phyloP scores from a whole-genome alignment of 2,888 invertebrate species.

The Anaspis maculata region DNA sequence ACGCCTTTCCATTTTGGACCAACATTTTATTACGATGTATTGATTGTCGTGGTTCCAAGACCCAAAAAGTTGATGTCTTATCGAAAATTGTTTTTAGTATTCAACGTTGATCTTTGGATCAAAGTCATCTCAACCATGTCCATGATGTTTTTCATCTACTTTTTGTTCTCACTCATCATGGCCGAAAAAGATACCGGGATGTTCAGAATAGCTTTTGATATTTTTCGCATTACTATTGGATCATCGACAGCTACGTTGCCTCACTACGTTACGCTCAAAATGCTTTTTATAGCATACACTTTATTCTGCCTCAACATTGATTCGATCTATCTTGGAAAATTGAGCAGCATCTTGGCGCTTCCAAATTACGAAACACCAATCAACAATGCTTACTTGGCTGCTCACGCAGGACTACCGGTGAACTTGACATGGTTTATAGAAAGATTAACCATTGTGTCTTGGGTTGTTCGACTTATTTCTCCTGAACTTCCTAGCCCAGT shows the following conservation, averaged over 20 bases:
- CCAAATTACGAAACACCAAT: conserved; percentile 9
- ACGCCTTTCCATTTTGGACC: conserved; percentile 13
- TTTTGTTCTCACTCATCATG: background rate
- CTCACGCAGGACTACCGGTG: too few species aligned
- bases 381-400: conserved; percentile 4
- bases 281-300: conserved; percentile 13
- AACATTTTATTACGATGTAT: conserved; percentile 14
- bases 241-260: background rate
- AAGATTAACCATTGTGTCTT: background rate
- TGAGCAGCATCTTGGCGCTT: conserved; percentile 18
- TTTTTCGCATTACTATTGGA: background rate
- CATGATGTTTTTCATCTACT: background rate
- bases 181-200: background rate
- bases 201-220: background rate
- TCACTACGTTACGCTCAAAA: conserved; percentile 5
- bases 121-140: background rate
- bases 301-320: conserved; percentile 16
- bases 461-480: background rate
- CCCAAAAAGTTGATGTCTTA: conserved; percentile 10
- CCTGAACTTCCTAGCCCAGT: too few species aligned
- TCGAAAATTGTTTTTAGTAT: conserved; percentile 10
- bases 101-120: background rate
- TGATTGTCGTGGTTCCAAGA: conserved; percentile 9
- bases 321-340: conserved; percentile 18
- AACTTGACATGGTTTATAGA: background rate